Evolutionary conservation across 2,888 invertebrate genomes (phyloP).

Genomic region (Phortica okadai): DNA sequence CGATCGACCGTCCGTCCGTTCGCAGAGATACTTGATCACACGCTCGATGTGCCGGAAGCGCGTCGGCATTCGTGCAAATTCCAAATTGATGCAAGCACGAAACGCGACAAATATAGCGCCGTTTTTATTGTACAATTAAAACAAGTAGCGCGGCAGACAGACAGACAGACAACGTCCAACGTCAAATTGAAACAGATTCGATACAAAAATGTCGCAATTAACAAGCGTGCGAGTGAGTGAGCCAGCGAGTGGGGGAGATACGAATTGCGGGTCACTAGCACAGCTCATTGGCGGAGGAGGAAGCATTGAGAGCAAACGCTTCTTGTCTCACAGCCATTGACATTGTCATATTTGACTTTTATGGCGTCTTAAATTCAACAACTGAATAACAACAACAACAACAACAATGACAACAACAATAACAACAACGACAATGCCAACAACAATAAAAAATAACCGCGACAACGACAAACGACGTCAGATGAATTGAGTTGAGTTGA

Average conservation of each 20-base stretch:
- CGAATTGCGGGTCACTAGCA: constrained; percentile 64
- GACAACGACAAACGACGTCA: too few relatives aligned
- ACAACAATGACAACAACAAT: constrained; percentile 46
- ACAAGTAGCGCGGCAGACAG: constrained; percentile 57
- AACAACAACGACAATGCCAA: constrained; percentile 35
- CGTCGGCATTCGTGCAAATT: constrained; percentile 62
- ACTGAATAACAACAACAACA: constrained; percentile 43
- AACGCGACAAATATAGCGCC: constrained; percentile 36
- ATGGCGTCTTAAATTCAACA: constrained; percentile 63
- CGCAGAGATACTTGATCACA: neutral
- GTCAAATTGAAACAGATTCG: neutral
- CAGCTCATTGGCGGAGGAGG: constrained; percentile 42
- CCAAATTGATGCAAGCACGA: constrained; percentile 32
- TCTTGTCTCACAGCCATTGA: constrained; percentile 56
- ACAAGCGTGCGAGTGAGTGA: constrained; percentile 3
- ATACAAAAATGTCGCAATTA: constrained; percentile 13
- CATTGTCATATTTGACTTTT: constrained; percentile 69
- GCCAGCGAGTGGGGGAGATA: neutral
- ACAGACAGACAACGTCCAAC: neutral
- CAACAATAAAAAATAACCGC: constrained; percentile 18
- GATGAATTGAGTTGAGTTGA: too few relatives aligned
- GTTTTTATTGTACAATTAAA: constrained; percentile 44
- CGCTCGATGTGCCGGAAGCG: constrained; percentile 58
- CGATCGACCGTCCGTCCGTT: neutral
- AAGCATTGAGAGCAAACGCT: neutral